A percentile compares a stretch with the other conserved stretches of the same genome.
These are phyloP conservation scores for Limonius californicus DNA, from an alignment of 1,140 invertebrate genomes.

Conservation along the genomic window DNA sequence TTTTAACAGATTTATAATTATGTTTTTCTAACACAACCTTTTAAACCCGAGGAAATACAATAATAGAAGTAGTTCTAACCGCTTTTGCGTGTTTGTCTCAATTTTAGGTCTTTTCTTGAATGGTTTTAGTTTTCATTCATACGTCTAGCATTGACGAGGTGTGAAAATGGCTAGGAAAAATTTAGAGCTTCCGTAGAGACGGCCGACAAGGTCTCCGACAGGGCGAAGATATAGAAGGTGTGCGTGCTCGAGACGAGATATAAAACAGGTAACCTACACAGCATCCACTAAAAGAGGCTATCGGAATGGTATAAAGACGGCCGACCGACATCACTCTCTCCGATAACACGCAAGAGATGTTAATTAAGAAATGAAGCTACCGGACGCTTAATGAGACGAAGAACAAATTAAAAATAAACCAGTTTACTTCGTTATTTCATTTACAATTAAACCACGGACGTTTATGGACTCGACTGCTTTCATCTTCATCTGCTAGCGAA, in stretches of 20 bases:
- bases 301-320: conserved; percentile 28
- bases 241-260: conserved; percentile 35
- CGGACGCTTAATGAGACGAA: conserved; percentile 37
- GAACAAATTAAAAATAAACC: conserved; percentile 38
- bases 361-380: conserved; percentile 43
- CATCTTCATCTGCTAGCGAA: background rate
- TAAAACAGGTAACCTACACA: conserved; percentile 38
- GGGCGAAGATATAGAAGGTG: conserved; percentile 23
- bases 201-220: background rate
- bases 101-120: too few relatives aligned
- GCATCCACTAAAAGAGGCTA: conserved; percentile 34
- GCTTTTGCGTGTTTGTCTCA: too few relatives aligned
- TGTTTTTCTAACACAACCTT: too few relatives aligned
- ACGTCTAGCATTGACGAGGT: too few relatives aligned
- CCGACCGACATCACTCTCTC: conserved; percentile 34
- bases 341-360: conserved; percentile 41
- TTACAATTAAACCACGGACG: conserved; percentile 28
- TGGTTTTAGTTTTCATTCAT: too few relatives aligned
- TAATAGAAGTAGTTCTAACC: too few relatives aligned
- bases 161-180: too few relatives aligned
- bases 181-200: background rate
- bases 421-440: conserved; percentile 23
- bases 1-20: too few relatives aligned
- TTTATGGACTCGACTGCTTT: conserved; percentile 16
- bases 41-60: too few relatives aligned